These are phyloP conservation scores for Lasioglossum figueresi DNA, from an alignment of 2,888 invertebrate species.

Conservation along the genomic window DNA sequence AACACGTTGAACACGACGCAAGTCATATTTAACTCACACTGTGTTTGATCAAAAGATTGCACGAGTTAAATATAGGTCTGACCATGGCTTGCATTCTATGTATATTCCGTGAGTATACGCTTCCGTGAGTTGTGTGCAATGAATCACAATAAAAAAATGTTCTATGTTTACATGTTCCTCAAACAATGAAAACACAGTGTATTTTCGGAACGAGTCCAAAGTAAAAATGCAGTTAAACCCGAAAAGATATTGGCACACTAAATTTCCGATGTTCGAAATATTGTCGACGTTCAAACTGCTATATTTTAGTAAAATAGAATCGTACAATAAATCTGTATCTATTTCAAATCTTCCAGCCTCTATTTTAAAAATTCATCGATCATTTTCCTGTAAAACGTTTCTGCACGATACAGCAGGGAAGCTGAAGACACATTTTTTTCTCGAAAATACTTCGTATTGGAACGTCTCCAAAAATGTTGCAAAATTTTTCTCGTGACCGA, in stretches of 20 bases:
- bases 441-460: not conserved
- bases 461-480: not conserved
- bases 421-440: not conserved
- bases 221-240: not conserved
- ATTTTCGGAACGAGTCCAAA: too few relatives aligned
- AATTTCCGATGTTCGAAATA: not conserved
- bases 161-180: not conserved
- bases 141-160: not conserved
- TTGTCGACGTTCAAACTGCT: not conserved
- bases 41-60: not conserved
- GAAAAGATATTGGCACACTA: not conserved
- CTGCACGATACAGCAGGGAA: not conserved
- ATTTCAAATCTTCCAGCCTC: not conserved
- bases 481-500: not conserved
- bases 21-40: not conserved
- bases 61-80: not conserved
- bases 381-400: not conserved
- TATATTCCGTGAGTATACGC: not conserved
- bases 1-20: not conserved
- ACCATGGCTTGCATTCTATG: not conserved
- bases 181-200: not conserved
- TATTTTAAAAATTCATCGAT: not conserved
- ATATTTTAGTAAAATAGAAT: not conserved
- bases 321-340: not conserved
- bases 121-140: not conserved